These are phyloP conservation scores for Gadopsis bispinosus DNA, from an alignment of 2,797 vertebrate genomes.

Conservation along the genomic window DNA sequence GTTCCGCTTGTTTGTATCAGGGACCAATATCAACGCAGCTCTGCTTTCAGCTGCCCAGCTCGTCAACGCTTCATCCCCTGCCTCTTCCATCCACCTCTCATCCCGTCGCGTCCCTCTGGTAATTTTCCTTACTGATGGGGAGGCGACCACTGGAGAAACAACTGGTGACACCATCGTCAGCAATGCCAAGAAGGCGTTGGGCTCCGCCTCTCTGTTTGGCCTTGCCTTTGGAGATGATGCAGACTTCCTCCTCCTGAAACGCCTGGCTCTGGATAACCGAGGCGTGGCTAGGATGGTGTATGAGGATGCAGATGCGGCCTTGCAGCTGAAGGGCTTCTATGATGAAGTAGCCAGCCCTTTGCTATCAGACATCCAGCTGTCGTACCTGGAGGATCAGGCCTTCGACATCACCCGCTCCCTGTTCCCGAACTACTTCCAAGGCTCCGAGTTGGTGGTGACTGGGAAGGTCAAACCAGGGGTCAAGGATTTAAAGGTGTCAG, in stretches of 20 bases:
- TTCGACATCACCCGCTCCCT: slow-evolving; percentile 84
- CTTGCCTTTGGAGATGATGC: slow-evolving; percentile 91
- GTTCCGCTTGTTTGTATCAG: slow-evolving; percentile 66
- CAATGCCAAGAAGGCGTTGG: slow-evolving; percentile 84
- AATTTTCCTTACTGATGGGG: slow-evolving; percentile 90
- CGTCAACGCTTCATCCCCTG: slow-evolving; percentile 78
- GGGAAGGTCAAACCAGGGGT: slow-evolving; percentile 83
- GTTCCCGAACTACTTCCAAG: slow-evolving; percentile 90
- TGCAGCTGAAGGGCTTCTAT: slow-evolving; percentile 89
- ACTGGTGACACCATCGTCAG: slow-evolving; percentile 83
- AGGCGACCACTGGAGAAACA: slow-evolving; percentile 88
- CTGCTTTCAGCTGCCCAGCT: slow-evolving; percentile 87
- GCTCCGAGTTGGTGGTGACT: slow-evolving; percentile 89
- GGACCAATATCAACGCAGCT: slow-evolving; percentile 91
- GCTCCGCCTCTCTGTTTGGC: slow-evolving; percentile 85
- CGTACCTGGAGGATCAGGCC: slow-evolving; percentile 85
- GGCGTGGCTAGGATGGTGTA: slow-evolving; percentile 87
- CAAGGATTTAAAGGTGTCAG: slow-evolving; percentile 80
- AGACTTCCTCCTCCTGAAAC: slow-evolving; percentile 86
- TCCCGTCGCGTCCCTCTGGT: slow-evolving; percentile 85
- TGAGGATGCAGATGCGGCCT: slow-evolving; percentile 86
- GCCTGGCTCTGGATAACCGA: slow-evolving; percentile 87
- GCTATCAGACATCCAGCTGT: slow-evolving; percentile 87
- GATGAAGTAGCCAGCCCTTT: slow-evolving; percentile 90
- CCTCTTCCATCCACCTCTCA: slow-evolving; percentile 43